Conservation (phyloP, 2,888 invertebrate species). For the Plagodis pulveraria region DNA sequence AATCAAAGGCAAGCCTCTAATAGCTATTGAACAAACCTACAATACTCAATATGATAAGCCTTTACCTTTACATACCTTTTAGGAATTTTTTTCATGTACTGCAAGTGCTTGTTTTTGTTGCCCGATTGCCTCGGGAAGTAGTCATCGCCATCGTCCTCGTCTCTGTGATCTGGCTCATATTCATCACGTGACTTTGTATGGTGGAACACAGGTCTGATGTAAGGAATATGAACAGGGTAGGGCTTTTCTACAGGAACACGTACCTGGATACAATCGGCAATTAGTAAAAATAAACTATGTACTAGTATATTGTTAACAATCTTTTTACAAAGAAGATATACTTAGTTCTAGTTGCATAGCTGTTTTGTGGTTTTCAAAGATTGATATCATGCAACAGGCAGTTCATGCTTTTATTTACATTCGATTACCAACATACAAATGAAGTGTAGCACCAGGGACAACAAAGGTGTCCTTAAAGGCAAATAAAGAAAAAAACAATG, state of each 20-base stretch:
- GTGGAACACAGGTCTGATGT: constrained; percentile 84
- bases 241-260: constrained; percentile 90
- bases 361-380: constrained; percentile 11
- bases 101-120: constrained; percentile 52
- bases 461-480: too few species aligned
- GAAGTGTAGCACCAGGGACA: too few species aligned
- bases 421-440: background rate
- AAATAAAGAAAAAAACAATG: too few species aligned
- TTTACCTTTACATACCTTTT: too few species aligned
- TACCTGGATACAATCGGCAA: constrained; percentile 63
- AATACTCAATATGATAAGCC: too few species aligned
- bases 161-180: constrained; percentile 49
- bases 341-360: constrained; percentile 1
- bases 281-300: constrained; percentile 1
- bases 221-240: constrained; percentile 89
- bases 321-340: background rate
- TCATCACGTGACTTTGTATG: constrained; percentile 69
- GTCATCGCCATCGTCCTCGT: constrained; percentile 69
- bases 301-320: background rate
- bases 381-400: constrained; percentile 34
- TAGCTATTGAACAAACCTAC: too few species aligned
- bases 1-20: too few species aligned
- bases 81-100: constrained; percentile 60
- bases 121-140: constrained; percentile 62
- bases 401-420: constrained; percentile 37